These are phyloP conservation scores for Nixonia krombeini DNA, from an alignment of 1,140 invertebrate species.

Conservation along the genomic window DNA sequence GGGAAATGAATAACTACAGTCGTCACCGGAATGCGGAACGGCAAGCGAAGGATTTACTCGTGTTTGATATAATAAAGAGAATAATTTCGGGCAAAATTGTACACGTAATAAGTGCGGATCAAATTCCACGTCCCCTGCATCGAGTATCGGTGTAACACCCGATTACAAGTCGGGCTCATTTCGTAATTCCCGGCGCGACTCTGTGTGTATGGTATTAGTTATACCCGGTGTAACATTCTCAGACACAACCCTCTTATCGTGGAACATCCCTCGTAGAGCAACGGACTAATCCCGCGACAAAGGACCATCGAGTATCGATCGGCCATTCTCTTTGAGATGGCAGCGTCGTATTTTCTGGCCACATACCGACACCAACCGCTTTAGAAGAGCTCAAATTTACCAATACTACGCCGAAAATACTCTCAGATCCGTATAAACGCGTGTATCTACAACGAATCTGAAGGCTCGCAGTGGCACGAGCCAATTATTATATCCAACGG, in stretches of 20 bases:
- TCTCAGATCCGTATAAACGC: constrained; percentile 31
- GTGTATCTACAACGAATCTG: too few relatives aligned
- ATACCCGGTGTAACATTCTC: constrained; percentile 42
- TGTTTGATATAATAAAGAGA: too few relatives aligned
- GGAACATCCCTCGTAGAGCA: constrained; percentile 35
- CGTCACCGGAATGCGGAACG: too few relatives aligned
- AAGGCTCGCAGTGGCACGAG: constrained; percentile 31
- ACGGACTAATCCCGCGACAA: constrained; percentile 63
- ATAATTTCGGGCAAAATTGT: constrained; percentile 1
- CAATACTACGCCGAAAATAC: constrained; percentile 22
- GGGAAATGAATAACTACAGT: too few relatives aligned
- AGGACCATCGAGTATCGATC: constrained; percentile 67
- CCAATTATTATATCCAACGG: constrained; percentile 19
- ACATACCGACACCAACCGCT: constrained; percentile 25
- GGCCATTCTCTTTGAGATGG: constrained; percentile 61
- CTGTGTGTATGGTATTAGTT: constrained; percentile 28
- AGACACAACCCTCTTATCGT: constrained; percentile 36
- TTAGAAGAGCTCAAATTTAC: constrained; percentile 40
- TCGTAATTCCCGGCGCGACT: constrained; percentile 34
- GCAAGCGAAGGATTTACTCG: too few relatives aligned
- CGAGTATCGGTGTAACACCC: constrained; percentile 38
- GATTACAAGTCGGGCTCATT: constrained; percentile 41
- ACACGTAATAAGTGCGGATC: constrained; percentile 22
- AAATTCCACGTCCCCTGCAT: constrained; percentile 21
- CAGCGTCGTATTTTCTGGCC: constrained; percentile 28